phyloP scores from a whole-genome alignment of 2,888 invertebrate genomes.

The Spicauda simplicius region DNA sequence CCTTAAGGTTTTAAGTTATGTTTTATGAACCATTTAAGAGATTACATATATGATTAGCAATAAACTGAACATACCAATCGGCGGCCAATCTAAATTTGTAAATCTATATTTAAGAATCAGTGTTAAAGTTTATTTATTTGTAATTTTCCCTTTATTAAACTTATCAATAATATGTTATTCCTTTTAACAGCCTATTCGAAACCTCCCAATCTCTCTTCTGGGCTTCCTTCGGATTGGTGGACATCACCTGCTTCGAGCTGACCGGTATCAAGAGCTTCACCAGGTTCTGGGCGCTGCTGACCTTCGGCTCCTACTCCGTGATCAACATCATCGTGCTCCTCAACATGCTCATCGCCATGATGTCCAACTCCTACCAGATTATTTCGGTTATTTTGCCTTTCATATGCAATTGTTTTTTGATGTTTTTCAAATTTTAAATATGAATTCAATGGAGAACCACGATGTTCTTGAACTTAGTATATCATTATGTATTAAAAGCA shows the following conservation, averaged over 20 bases:
- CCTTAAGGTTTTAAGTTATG: no score
- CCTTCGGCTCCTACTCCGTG: conserved; percentile 98
- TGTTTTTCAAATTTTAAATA: no score
- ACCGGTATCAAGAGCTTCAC: conserved; percentile 95
- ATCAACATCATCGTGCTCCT: conserved; percentile 97
- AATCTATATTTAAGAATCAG: no score
- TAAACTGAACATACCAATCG: no score
- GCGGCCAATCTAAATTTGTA: no score
- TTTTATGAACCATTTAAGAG: no score
- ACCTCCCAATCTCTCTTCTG: conserved; percentile 97
- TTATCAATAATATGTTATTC: neutral
- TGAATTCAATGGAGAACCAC: no score
- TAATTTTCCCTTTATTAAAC: no score
- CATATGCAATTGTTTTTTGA: neutral
- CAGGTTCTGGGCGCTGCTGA: conserved; percentile 96
- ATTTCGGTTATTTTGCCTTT: conserved; percentile 91
- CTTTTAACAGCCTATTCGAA: conserved; percentile 97
- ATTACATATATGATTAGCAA: no score
- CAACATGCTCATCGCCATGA: conserved; percentile 98
- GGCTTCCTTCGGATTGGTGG: conserved; percentile 97
- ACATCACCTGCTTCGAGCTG: conserved; percentile 90
- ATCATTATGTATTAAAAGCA: no score
- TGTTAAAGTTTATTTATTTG: no score
- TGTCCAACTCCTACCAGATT: conserved; percentile 98
- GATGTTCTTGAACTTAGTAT: no score